Evolutionary conservation across 92 coral and sea anemone genomes (phyloP).

Genomic region (Palythoa grandis): DNA sequence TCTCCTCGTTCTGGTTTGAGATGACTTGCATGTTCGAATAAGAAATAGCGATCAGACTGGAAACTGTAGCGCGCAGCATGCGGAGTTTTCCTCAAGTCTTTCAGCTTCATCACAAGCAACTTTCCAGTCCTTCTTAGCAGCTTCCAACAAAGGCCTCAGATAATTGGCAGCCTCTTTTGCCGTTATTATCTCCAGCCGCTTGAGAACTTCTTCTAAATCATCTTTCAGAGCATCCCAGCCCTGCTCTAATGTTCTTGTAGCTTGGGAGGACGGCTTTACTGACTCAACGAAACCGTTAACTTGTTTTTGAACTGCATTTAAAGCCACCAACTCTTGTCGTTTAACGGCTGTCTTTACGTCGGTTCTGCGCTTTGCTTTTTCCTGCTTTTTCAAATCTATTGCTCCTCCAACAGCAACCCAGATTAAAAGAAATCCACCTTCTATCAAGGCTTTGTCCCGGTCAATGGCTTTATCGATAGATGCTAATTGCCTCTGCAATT

Average conservation of each 20-base stretch:
- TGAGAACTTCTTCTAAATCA: conserved; percentile 16
- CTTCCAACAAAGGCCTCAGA: conserved; percentile 5
- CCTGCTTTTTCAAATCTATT: conserved; percentile 48
- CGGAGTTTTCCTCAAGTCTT: background rate
- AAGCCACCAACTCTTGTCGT: conserved; percentile 14
- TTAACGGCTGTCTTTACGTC: conserved; percentile 9
- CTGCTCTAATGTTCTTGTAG: background rate
- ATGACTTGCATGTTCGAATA: background rate
- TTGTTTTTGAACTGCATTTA: conserved; percentile 16
- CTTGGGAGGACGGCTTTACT: background rate
- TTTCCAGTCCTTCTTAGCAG: conserved; percentile 31
- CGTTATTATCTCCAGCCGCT: background rate
- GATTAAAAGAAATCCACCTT: conserved; percentile 20
- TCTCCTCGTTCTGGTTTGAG: background rate
- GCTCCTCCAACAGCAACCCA: conserved; percentile 43
- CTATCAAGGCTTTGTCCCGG: conserved; percentile 25
- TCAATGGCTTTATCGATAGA: conserved; percentile 17
- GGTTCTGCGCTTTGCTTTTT: conserved; percentile 36
- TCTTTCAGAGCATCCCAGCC: conserved; percentile 20
- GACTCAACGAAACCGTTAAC: conserved; percentile 8
- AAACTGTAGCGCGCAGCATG: background rate
- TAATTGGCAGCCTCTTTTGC: background rate
- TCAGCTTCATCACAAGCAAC: conserved; percentile 8
- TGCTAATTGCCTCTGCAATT: background rate
- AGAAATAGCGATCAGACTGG: background rate